Base-by-base conservation (phyloP, 2,888 invertebrate species). In the Gryllus longicercus region DNA sequence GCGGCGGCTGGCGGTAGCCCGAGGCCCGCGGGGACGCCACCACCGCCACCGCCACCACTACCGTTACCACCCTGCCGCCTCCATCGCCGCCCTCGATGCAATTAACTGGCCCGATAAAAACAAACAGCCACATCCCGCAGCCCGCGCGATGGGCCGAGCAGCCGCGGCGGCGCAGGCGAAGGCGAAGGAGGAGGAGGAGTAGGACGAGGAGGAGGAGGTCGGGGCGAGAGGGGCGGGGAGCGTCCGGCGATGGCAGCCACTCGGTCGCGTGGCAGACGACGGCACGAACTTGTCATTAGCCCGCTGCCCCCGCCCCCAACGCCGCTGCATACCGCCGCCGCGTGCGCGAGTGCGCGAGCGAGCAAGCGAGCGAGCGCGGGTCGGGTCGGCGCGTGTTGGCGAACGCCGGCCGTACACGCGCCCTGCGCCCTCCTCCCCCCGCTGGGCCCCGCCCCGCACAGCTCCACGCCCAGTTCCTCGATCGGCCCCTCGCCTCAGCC, bases 221-320 rank as follows among this genome's bases (percentile, higher is more conserved):
- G 63, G 16, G n/a, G 63, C 12, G 14, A 63, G 16, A 63, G 0
- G 63, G 10, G 16, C 16, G 63, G 63, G 63, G n/a, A 63, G 63
- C 63, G 63, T 14, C 12, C n/a, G 63, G 16, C 38, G 38, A 38
- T 38, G 38, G n/a, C 63, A 63, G 63, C 63, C 63, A n/a, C n/a
- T n/a, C 63, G 63, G 63, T 63, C 63, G 63, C 63, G 63, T 63
- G 63, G 63, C 63, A n/a, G 63, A n/a, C 63, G 63, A 63, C n/a
- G 63, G 63, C 63, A 63, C 63, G 63, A 63, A 63, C 63, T 63
- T 63, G 63, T 63, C 63, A 63, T 63, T 63, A 63, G 63, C 63
- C 16, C 63, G 63, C 3, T 63, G 63, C n/a, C 16, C 16, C 63
- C 14, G 63, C 63, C 14, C 3, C 63, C 14, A 14, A n/a, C 14